phyloP scores from a whole-genome alignment of 2,113 vertebrate genomes.

The Centropristis striata region DNA sequence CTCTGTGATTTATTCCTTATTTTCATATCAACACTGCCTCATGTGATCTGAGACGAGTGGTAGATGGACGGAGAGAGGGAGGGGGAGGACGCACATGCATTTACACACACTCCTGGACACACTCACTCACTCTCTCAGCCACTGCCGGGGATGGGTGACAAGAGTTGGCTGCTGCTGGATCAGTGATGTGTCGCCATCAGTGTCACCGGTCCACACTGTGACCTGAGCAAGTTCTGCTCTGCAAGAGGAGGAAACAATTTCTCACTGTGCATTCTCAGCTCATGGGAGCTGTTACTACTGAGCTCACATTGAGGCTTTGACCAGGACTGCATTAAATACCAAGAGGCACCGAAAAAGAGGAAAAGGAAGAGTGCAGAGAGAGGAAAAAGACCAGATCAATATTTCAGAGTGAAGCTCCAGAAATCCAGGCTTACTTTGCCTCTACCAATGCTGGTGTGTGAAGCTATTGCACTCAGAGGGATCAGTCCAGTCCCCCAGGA shows the following conservation, averaged over 20 bases:
- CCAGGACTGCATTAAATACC: conserved; percentile 75
- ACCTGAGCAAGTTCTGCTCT: conserved; percentile 71
- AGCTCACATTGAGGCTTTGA: conserved; percentile 57
- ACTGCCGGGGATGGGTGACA: conserved; percentile 49
- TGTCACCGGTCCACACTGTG: conserved; percentile 72
- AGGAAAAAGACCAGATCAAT: conserved; percentile 50
- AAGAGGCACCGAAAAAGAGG: conserved; percentile 32
- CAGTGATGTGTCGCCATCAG: conserved; percentile 72
- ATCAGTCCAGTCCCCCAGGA: conserved; percentile 45
- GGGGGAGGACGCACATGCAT: conserved; percentile 31
- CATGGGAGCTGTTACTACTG: conserved; percentile 33
- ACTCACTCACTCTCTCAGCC: conserved; percentile 43
- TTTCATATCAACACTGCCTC: conserved; percentile 73
- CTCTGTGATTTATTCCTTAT: conserved; percentile 83
- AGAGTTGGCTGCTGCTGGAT: conserved; percentile 64
- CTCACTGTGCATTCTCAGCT: conserved; percentile 23
- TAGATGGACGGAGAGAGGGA: conserved; percentile 44
- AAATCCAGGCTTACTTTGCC: conserved; percentile 62
- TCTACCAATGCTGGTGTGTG: conserved; percentile 51
- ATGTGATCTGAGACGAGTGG: conserved; percentile 64
- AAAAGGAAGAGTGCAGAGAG: conserved; percentile 50
- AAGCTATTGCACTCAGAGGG: conserved; percentile 33
- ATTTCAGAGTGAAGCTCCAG: conserved; percentile 52
- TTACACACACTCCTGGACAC: conserved; percentile 49
- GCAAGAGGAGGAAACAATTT: conserved; percentile 33